Conservation (phyloP, 2,113 vertebrate species). For the Oxyruncus cristatus region DNA sequence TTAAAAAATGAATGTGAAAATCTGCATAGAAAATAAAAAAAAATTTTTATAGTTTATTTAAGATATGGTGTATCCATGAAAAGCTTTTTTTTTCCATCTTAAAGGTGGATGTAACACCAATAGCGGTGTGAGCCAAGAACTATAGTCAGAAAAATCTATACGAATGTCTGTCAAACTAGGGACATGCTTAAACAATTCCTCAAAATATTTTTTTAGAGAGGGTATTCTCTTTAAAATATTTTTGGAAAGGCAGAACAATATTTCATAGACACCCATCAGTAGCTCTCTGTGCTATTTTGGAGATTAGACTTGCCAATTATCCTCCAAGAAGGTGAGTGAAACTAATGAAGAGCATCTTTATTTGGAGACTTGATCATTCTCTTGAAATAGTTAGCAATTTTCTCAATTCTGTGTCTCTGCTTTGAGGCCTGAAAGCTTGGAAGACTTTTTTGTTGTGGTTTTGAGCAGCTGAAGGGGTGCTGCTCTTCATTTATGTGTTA, state of each 20-base stretch:
- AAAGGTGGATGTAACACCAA: background rate
- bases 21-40: background rate
- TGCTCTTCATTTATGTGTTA: background rate
- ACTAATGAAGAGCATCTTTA: background rate
- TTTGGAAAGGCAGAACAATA: background rate
- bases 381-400: background rate
- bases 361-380: background rate
- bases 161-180: background rate
- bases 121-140: background rate
- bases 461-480: background rate
- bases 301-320: background rate
- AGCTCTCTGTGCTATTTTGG: background rate
- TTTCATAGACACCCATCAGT: background rate
- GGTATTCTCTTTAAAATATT: background rate
- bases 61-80: background rate
- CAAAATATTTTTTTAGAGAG: background rate
- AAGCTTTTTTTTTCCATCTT: background rate
- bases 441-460: background rate
- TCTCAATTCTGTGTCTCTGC: background rate
- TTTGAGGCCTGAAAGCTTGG: background rate
- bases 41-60: fast-evolving
- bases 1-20: background rate
- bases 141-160: background rate
- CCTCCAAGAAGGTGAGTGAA: background rate
- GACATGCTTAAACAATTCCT: background rate